A percentile compares a stretch with the other conserved stretches of the same genome.
Conservation (phyloP, 1,140 invertebrate species). For the Vanessa tameamea region DNA sequence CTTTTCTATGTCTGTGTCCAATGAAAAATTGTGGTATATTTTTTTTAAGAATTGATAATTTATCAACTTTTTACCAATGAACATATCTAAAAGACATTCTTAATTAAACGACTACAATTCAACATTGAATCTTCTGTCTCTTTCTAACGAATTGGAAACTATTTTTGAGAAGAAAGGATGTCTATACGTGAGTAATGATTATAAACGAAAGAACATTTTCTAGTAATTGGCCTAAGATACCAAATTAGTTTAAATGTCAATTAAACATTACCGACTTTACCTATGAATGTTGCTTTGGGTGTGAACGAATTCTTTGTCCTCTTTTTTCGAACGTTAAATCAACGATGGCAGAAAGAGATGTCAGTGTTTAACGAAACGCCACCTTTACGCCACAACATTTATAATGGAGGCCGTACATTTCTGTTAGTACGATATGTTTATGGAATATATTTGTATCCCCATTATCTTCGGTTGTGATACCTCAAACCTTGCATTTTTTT, state of each 20-base stretch:
- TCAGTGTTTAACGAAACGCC: no score
- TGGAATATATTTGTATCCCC: neutral
- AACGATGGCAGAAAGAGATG: no score
- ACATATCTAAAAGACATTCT: no score
- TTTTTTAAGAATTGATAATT: neutral
- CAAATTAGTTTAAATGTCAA: neutral
- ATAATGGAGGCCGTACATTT: neutral
- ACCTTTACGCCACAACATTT: no score
- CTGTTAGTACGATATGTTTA: conserved; percentile 6
- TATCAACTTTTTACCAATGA: neutral
- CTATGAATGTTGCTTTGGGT: no score
- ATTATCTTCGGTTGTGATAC: conserved; percentile 34
- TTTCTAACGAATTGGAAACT: neutral
- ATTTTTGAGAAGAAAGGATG: neutral
- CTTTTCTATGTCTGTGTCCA: neutral
- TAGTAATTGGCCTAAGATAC: conserved; percentile 7
- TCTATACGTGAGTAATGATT: neutral
- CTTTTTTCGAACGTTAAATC: no score
- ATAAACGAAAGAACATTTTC: neutral
- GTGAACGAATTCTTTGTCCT: no score
- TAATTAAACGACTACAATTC: no score
- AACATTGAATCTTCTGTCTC: conserved; percentile 1
- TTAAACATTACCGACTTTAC: neutral
- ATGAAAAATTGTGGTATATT: neutral
- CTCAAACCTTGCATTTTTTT: conserved; percentile 14